A percentile compares a stretch with the other conserved stretches of the same genome.
Evolutionary conservation across 1,140 invertebrate species (phyloP).

Genomic region (Amphibalanus amphitrite): DNA sequence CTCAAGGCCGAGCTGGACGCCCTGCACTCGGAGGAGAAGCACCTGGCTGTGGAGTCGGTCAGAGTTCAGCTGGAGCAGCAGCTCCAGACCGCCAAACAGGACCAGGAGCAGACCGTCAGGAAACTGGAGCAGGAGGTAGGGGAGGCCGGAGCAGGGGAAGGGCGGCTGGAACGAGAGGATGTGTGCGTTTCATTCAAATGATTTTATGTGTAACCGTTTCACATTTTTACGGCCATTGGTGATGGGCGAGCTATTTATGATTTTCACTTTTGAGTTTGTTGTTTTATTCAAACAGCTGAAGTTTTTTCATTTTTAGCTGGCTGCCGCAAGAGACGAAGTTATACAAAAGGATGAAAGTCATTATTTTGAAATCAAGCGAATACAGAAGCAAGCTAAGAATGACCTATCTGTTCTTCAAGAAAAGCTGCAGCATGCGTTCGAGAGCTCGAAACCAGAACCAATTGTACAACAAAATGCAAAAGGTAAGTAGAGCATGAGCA

Average conservation of each 20-base stretch:
- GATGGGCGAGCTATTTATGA: no score
- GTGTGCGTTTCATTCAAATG: no score
- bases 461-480: no score
- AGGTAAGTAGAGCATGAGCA: no score
- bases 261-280: no score
- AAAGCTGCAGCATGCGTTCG: background rate
- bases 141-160: background rate
- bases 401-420: background rate
- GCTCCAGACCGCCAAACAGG: constrained; percentile 26
- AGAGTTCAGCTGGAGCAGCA: constrained; percentile 24
- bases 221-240: no score
- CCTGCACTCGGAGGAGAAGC: constrained; percentile 39
- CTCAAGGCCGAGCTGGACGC: constrained; percentile 39
- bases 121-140: background rate
- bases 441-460: no score
- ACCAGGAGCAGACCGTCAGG: background rate
- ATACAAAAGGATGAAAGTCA: background rate
- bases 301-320: background rate
- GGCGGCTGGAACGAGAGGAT: no score
- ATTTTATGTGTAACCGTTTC: no score
- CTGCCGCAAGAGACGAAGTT: background rate
- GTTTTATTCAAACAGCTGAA: no score
- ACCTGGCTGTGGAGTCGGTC: constrained; percentile 30
- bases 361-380: background rate
- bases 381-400: background rate